Evolutionary conservation across 2,113 vertebrate genomes (phyloP), one percentile per base, ranked within the genome.

Genomic region (Tachysurus vachellii): DNA sequence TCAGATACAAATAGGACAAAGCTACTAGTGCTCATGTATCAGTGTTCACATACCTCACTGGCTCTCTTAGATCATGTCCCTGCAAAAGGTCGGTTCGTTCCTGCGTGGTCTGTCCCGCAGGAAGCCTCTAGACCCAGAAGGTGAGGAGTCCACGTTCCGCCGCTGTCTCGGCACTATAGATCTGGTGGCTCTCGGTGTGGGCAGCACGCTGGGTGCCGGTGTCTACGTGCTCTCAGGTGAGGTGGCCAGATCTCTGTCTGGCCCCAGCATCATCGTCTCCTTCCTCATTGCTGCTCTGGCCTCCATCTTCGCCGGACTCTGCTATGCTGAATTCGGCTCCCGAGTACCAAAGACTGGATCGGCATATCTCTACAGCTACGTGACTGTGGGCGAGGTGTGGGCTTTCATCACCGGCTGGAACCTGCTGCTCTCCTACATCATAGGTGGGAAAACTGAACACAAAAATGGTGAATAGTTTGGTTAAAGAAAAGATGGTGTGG

Each of bases 341-440:
- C 91, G 95, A 0, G 95, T 97, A 66, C 97, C 97, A 10, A 93
- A 96, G 88, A 96, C 96, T 0, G 96, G 96, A 70, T 98, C 96
- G 0, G 96, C 95, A 9, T 97, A 97, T 91, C 95, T 97, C 17
- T 97, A 97, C 94, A 97, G 95, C 92, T 97, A 97, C 0, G 93
- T 97, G 89, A 96, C 96, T 0, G 92, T 96, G 17, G 97, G 96
- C 0, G 96, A 97, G 92, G 91, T 97, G 76, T 95, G 96, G 93
- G 96, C 96, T 0, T 97, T 97, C 83, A 89, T 96, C 1, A 93
- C 96, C 0, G 97, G 96, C 0, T 97, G 97, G 96, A 97, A 97
- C 89, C 93, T 98, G 86, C 91, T 98, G 11, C 95, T 97, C 28
- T 96, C 96, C 62, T 97, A 96, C 1, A 31, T 97, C 84, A 97